Base-by-base conservation (phyloP, 30 jellyfish, hydroid and myxozoan genomes). In the Chironex yamaguchii region DNA sequence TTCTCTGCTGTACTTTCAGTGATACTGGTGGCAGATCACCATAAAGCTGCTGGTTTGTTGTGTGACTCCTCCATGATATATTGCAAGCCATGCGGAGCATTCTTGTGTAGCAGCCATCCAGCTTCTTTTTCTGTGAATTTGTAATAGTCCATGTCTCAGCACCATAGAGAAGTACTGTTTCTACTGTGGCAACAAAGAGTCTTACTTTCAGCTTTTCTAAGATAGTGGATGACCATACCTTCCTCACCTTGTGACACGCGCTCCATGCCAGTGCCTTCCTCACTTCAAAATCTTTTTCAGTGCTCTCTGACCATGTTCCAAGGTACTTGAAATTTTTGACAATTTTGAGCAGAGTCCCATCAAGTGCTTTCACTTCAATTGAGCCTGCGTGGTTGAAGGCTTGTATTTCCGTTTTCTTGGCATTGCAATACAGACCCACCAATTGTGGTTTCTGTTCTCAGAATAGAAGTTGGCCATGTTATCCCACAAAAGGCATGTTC, bases 111-210 rank as follows among this genome's bases (percentile, higher is more conserved):
- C n/a, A n/a, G n/a, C n/a, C n/a, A n/a, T n/a, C n/a, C n/a, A n/a
- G n/a, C n/a, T n/a, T n/a, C n/a, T n/a, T n/a, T n/a, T 76, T 86
- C 12, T 4, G 88, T 21, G 12, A 6, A 25, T 76, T 76, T 24
- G 88, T 76, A 62, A 76, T 62, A 14, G 88, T 76, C 88, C 88
- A 76, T 12, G 88, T 29, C 11, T 53, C 17, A 9, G 88, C 23
- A 21, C 88, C 88, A 52, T 76, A 51, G 6, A 52, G 86, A 11
- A 76, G 87, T 24, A 76, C 87, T 4, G 88, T 49, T 52, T 76
- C 86, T 24, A 76, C 87, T 4, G 53, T 86, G 24, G 86, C 88
- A 49, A 9, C 26, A 28, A 76, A 76, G 62, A 76, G 30, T 12
- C 31, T 49, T 28, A 22, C 27, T 52, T 76, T 76, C 25, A 76